phyloP scores from a whole-genome alignment of 2,113 vertebrate species.

The Datnioides undecimradiatus region DNA sequence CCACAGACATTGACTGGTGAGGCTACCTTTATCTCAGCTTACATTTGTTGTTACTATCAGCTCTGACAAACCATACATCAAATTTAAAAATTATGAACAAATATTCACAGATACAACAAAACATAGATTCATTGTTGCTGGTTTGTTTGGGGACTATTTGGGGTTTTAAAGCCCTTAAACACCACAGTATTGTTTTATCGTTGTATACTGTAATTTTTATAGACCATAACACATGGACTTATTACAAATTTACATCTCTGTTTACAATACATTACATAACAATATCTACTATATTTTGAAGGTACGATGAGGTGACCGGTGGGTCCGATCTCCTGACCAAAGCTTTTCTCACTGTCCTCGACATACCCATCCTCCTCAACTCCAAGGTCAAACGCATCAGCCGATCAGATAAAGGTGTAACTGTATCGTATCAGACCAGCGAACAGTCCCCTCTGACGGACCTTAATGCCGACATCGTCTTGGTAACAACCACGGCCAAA shows the following conservation, averaged over 20 bases:
- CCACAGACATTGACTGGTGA: too few species aligned
- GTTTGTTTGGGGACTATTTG: too few species aligned
- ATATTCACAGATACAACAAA: too few species aligned
- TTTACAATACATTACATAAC: neutral
- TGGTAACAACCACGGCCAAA: slow-evolving; percentile 82
- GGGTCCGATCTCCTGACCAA: slow-evolving; percentile 71
- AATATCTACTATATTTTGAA: slow-evolving; percentile 41
- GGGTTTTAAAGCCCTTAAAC: too few species aligned
- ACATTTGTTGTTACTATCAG: too few species aligned
- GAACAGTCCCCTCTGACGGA: neutral
- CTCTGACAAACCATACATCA: too few species aligned
- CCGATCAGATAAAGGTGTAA: slow-evolving; percentile 12
- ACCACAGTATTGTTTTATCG: too few species aligned
- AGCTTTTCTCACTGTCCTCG: slow-evolving; percentile 61
- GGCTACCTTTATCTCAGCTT: too few species aligned
- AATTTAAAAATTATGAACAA: too few species aligned
- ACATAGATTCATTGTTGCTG: too few species aligned
- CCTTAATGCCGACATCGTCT: slow-evolving; percentile 56
- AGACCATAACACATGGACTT: neutral
- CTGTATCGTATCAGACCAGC: slow-evolving; percentile 16
- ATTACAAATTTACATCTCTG: neutral
- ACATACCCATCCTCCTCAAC: slow-evolving; percentile 58
- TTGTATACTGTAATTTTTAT: too few species aligned
- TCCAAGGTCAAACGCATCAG: slow-evolving; percentile 54
- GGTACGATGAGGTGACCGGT: slow-evolving; percentile 74